These are phyloP conservation scores for Vultur gryphus DNA, from an alignment of 2,797 vertebrate species.

Conservation along the genomic window DNA sequence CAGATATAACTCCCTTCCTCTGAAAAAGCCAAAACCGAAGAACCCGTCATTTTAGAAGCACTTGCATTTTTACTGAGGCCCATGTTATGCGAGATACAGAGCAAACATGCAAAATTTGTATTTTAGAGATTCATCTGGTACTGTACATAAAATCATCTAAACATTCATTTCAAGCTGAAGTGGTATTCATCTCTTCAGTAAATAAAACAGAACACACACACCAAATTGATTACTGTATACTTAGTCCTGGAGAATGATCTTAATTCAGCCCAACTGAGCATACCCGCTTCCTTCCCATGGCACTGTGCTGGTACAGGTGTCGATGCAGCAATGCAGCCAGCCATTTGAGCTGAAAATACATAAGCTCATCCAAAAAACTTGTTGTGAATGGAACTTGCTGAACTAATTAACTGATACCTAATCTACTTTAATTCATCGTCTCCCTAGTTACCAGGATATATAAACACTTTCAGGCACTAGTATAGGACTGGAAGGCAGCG, in stretches of 20 bases:
- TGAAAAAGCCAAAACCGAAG: not conserved
- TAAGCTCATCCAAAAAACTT: not conserved
- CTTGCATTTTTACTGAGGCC: not conserved
- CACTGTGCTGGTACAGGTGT: not conserved
- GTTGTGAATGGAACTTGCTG: not conserved
- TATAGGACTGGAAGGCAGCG: not conserved
- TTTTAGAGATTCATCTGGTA: not conserved
- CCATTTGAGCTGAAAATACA: not conserved
- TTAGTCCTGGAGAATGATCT: not conserved
- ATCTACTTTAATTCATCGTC: not conserved
- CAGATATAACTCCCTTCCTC: not conserved
- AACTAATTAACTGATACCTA: not conserved
- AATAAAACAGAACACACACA: not conserved
- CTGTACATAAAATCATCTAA: not conserved
- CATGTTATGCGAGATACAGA: not conserved
- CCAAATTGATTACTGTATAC: not conserved
- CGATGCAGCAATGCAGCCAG: not conserved
- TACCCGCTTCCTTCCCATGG: rapidly evolving
- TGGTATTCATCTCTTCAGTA: not conserved
- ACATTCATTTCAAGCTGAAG: not conserved
- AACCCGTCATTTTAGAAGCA: not conserved
- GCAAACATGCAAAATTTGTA: not conserved
- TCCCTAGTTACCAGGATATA: not conserved
- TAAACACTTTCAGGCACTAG: not conserved
- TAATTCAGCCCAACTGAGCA: not conserved